phyloP scores from a whole-genome alignment of 2,888 invertebrate genomes.

The Pandemis corylana region DNA sequence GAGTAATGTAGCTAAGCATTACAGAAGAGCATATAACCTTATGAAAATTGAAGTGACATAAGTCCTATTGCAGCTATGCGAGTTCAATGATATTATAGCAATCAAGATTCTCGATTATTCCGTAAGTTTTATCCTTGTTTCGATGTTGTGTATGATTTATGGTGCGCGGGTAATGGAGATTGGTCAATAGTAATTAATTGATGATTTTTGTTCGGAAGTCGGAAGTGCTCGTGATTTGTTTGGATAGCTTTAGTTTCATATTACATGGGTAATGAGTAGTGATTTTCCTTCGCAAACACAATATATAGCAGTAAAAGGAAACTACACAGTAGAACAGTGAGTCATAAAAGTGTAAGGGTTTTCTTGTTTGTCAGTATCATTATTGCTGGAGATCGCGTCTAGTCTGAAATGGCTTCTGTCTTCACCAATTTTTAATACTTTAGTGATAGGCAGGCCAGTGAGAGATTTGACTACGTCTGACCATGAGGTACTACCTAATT shows the following conservation, averaged over 20 bases:
- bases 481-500: too few relatives aligned
- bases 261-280: background rate
- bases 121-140: constrained; percentile 13
- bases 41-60: background rate
- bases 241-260: constrained; percentile 15
- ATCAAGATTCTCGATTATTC: constrained; percentile 27
- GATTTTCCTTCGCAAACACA: background rate
- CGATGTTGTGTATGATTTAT: constrained; percentile 25
- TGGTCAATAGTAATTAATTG: constrained; percentile 23
- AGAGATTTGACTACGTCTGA: too few relatives aligned
- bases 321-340: background rate
- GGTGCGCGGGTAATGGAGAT: constrained; percentile 25
- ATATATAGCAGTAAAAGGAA: background rate
- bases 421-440: too few relatives aligned
- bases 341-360: background rate
- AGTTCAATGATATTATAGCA: constrained; percentile 1
- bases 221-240: constrained; percentile 20
- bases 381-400: too few relatives aligned
- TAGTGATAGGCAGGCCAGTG: too few relatives aligned
- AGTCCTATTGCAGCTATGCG: background rate
- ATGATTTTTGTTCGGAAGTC: constrained; percentile 24
- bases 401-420: too few relatives aligned
- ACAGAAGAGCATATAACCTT: background rate
- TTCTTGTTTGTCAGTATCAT: too few relatives aligned
- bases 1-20: background rate